Evolutionary conservation across 2,113 vertebrate genomes (phyloP), one percentile per base, ranked within the genome.

Genomic region (Paedocypris sp.): DNA sequence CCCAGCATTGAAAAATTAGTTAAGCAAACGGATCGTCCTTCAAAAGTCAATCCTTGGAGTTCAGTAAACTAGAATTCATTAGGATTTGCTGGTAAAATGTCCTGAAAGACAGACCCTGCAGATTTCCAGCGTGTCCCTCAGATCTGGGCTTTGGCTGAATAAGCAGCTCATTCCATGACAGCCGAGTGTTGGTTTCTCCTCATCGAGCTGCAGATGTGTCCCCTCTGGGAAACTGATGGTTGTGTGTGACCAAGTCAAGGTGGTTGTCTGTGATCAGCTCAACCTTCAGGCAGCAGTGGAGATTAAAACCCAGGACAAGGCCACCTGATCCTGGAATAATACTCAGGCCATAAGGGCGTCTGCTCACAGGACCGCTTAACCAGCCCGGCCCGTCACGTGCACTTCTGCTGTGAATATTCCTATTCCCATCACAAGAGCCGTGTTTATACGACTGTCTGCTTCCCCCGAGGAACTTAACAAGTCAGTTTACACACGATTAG

Each of bases 271-370:
- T 18, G 39, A 45, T 53, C 61, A 38, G 61, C 33, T 53, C 36
- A 28, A 32, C 20, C 22, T 51, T 43, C 19, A 29, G 22, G 47
- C 12, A 23, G n/a, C 18, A 48, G 22, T 35, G 11, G 31, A 56
- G 61, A 64, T 47, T 47, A 47, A 64, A 36, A 36, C 50, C 53
- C 20, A 18, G 22, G 23, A 43, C 22, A 49, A 23, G n/a, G 46
- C 33, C 50, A 63, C 45, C 38, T 63, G 52, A 63, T 68, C 60
- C 15, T 35, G 38, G 28, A 68, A 52, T 48, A 31, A 58, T 49
- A 42, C 60, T 45, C 26, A 20, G 26, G 36, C 36, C 36, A 32
- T 20, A 38, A 13, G 41, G 52, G 28, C 26, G 39, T 11, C 19
- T 16, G 25, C 35, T 57, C 52, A 28, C 31, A 28, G 31, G 25